These are phyloP conservation scores for Liopterus haemorrhoidalis DNA, from an alignment of 2,888 invertebrate genomes.

Conservation along the genomic window DNA sequence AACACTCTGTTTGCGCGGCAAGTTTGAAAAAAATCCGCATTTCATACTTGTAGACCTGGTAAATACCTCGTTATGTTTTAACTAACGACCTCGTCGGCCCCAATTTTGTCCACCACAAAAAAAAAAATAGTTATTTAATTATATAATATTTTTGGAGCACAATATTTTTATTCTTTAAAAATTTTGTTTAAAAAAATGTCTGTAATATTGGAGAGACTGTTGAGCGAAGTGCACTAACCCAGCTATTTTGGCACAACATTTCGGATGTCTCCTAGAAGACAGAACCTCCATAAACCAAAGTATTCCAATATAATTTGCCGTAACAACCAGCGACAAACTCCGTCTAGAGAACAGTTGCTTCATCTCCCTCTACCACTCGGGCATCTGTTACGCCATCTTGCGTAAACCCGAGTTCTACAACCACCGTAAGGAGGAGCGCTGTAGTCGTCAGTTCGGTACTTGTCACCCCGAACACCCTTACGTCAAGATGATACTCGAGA, in stretches of 20 bases:
- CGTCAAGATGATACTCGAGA: conserved; percentile 83
- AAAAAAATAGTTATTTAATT: no score
- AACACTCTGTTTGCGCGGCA: no score
- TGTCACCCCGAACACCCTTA: conserved; percentile 82
- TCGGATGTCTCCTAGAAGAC: conserved; percentile 78
- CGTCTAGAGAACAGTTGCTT: conserved; percentile 62
- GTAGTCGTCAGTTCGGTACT: conserved; percentile 88
- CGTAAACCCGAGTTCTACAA: conserved; percentile 88
- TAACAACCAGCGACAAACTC: conserved; percentile 65
- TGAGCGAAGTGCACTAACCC: no score
- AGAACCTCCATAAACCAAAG: conserved; percentile 80
- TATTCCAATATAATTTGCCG: conserved; percentile 87
- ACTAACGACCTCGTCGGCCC: no score
- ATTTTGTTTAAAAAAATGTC: no score
- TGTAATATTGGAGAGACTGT: no score
- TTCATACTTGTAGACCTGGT: no score
- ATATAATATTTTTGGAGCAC: no score
- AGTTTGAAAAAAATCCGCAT: no score
- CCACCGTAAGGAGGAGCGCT: conserved; percentile 91
- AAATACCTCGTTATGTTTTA: no score
- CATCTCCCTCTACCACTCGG: conserved; percentile 60
- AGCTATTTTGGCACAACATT: conserved; percentile 87
- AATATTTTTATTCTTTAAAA: no score
- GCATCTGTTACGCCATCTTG: conserved; percentile 66
- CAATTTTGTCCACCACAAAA: no score